A percentile compares a stretch with the other conserved stretches of the same genome.
phyloP scores from a whole-genome alignment of 2,797 vertebrate genomes.

The Cuculus canorus region DNA sequence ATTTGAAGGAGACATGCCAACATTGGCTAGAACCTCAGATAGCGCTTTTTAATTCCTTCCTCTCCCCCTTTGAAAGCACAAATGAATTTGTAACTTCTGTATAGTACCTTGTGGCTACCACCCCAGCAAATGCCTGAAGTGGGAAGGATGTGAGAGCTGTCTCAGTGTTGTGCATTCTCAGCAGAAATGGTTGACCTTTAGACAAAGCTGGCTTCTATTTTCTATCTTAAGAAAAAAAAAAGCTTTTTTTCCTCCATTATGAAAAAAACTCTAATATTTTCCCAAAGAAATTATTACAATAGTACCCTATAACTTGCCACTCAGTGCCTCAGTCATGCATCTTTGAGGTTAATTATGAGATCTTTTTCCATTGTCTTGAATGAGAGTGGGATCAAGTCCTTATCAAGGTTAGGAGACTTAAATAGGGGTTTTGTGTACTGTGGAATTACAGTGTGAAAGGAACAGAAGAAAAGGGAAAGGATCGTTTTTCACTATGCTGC shows the following conservation, averaged over 20 bases:
- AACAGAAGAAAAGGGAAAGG: constrained; percentile 25
- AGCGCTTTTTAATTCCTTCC: background rate
- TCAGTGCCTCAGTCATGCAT: background rate
- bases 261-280: background rate
- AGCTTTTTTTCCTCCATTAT: background rate
- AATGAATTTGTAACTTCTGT: background rate
- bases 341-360: constrained; percentile 43
- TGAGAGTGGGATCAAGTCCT: constrained; percentile 28
- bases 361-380: constrained; percentile 26
- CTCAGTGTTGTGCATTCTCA: background rate
- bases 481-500: constrained; percentile 9
- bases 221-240: background rate
- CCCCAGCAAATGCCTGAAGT: background rate
- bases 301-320: background rate
- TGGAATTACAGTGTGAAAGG: constrained; percentile 33
- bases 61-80: background rate
- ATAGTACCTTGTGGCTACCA: background rate
- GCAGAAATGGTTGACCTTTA: background rate
- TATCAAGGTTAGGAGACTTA: constrained; percentile 35
- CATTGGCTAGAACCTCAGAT: background rate
- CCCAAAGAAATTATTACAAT: background rate
- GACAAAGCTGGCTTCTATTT: background rate
- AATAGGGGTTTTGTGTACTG: constrained; percentile 22
- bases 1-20: constrained; percentile 1
- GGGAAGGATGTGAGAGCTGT: background rate